Base-by-base conservation (phyloP, 2,113 vertebrate genomes). In the Coreoperca whiteheadi region DNA sequence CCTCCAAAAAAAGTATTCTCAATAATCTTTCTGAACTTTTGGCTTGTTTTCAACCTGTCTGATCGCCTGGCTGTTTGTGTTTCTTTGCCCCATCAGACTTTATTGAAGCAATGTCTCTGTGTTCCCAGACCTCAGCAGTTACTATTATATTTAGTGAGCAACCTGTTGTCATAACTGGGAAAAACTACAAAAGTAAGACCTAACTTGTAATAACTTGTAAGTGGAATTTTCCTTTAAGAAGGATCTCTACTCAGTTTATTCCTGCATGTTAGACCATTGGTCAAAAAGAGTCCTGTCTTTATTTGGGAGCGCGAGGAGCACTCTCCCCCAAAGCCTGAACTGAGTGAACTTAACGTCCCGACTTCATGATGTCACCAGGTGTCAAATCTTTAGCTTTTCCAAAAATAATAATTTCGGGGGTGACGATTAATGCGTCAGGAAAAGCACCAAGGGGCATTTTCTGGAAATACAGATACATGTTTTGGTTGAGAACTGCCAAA, bases 381-480 rank as follows among this genome's bases (percentile, higher is more conserved):
- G 87, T 87, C 50, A 81, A 67, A 77, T 51, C 39, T 88, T 79
- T 71, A 91, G 65, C 53, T 77, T 67, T 77, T 89, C 79, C 81
- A 85, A 81, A 79, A n/a, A 67, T 67, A 30, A 79, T 83, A 50
- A 70, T 78, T 85, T n/a, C n/a, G 6, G 16, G 21, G n/a, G n/a
- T 51, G 67, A 82, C 72, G 85, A 87, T 85, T 64, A 76, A 79
- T 81, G 65, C 65, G 57, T 90, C 81, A 84, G 73, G 54, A 82
- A 84, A 82, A 85, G 25, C 66, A 69, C 84, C 79, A 61, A 23
- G 41, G 61, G 70, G 66, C 53, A 57, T 74, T 86, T 84, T 85
- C 41, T 64, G 34, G 23, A 66, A 81, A 54, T 56, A 84, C 69
- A 74, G 53, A 53, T 77, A 4, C 57, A 72, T 87, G 80, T 87